Conservation (phyloP, 2,888 invertebrate genomes). For the Druceiella hillmani region DNA sequence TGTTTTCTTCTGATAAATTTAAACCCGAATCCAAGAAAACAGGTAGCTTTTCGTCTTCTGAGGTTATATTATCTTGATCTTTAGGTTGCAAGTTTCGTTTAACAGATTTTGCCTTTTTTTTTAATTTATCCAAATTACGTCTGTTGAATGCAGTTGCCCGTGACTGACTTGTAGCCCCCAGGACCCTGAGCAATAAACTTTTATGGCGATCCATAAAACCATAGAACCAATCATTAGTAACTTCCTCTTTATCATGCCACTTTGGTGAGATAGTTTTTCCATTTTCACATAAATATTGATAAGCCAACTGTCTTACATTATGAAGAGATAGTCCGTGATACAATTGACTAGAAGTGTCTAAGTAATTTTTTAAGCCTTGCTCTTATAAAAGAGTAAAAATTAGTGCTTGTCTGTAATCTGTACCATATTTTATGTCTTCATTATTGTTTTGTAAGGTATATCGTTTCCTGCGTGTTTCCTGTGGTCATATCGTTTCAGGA, state of each 20-base stretch:
- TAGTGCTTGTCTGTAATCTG: too few species aligned
- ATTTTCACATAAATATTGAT: neutral
- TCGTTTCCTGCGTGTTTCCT: too few species aligned
- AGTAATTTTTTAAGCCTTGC: neutral
- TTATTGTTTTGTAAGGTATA: too few species aligned
- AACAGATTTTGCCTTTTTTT: too few species aligned
- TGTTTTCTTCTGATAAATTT: too few species aligned
- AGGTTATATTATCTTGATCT: too few species aligned
- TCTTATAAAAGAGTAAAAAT: neutral
- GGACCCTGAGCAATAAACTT: constrained; percentile 17
- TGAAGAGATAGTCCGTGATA: neutral
- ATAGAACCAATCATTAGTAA: constrained; percentile 13
- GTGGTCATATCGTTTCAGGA: too few species aligned
- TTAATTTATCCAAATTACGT: constrained; percentile 16
- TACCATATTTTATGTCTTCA: too few species aligned
- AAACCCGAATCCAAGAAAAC: too few species aligned
- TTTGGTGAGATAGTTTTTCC: neutral
- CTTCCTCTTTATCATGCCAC: neutral
- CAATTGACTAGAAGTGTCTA: neutral
- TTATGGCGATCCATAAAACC: constrained; percentile 20
- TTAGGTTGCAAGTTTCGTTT: too few species aligned
- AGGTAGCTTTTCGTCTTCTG: too few species aligned
- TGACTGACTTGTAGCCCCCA: constrained; percentile 20
- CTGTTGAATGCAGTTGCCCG: constrained; percentile 18
- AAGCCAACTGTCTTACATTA: neutral